These are phyloP conservation scores for Ailuropoda melanoleuca DNA, from an alignment of 2,113 vertebrate species.

Conservation along the genomic window DNA sequence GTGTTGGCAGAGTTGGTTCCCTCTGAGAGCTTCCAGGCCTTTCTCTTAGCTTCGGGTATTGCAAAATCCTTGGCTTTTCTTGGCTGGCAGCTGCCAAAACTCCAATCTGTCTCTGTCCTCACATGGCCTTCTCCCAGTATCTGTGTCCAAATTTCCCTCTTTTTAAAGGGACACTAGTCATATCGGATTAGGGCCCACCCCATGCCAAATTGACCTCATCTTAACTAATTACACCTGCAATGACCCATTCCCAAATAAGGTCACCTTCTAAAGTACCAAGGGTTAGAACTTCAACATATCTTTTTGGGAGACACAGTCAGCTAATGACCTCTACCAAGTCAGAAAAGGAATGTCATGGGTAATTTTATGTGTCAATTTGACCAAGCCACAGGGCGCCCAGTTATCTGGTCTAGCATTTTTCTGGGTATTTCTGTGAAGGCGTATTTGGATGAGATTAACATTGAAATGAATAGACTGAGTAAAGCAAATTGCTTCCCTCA, in stretches of 20 bases:
- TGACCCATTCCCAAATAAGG: not conserved
- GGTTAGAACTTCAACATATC: not conserved
- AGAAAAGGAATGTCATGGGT: not conserved
- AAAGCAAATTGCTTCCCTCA: not conserved
- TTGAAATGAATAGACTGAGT: not conserved
- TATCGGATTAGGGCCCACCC: not conserved
- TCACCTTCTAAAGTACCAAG: not conserved
- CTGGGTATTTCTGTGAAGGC: not conserved
- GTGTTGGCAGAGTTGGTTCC: not conserved
- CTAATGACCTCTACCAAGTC: not conserved
- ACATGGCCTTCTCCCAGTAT: not conserved
- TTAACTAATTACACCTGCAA: not conserved
- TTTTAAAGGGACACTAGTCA: not conserved
- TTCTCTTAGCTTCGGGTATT: not conserved
- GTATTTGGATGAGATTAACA: not conserved
- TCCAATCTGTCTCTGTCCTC: not conserved
- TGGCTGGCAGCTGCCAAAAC: not conserved
- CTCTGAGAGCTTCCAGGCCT: not conserved
- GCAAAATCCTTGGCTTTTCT: not conserved
- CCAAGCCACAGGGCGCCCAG: not conserved
- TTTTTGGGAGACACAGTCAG: not conserved
- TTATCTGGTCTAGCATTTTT: not conserved
- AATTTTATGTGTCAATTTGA: not conserved
- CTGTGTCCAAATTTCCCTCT: not conserved
- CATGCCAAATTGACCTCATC: not conserved